Conservation (phyloP, 2,113 vertebrate genomes). For the Aix galericulata region DNA sequence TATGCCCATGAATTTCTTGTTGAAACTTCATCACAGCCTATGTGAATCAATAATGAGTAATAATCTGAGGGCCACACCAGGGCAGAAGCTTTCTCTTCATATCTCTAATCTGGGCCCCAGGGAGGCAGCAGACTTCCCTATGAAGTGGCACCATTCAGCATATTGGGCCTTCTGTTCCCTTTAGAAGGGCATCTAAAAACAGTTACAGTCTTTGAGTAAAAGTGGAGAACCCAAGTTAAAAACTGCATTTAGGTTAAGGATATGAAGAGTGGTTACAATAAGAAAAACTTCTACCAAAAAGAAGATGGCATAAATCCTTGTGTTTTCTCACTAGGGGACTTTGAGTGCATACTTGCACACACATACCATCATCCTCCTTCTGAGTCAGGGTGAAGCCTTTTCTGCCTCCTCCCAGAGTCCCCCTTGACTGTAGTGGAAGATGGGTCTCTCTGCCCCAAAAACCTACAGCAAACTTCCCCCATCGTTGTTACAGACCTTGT, state of each 20-base stretch:
- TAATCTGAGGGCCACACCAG: too few species aligned
- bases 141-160: too few species aligned
- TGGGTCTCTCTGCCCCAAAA: not conserved
- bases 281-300: not conserved
- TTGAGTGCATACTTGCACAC: rapidly evolving
- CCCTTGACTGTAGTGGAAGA: not conserved
- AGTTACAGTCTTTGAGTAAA: not conserved
- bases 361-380: too few species aligned
- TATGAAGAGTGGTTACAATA: not conserved
- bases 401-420: not conserved
- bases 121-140: too few species aligned
- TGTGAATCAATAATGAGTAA: too few species aligned
- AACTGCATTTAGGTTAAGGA: not conserved
- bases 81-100: too few species aligned
- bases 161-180: too few species aligned
- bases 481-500: not conserved
- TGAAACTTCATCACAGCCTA: too few species aligned
- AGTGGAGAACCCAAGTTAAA: not conserved
- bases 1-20: too few species aligned
- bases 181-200: too few species aligned
- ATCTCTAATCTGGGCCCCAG: too few species aligned
- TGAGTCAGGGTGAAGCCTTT: not conserved
- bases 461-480: not conserved
- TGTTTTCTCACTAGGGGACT: not conserved
- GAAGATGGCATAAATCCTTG: not conserved